Conservation (phyloP, 2,113 vertebrate species). For the Cryptomyrus ogoouensis region DNA sequence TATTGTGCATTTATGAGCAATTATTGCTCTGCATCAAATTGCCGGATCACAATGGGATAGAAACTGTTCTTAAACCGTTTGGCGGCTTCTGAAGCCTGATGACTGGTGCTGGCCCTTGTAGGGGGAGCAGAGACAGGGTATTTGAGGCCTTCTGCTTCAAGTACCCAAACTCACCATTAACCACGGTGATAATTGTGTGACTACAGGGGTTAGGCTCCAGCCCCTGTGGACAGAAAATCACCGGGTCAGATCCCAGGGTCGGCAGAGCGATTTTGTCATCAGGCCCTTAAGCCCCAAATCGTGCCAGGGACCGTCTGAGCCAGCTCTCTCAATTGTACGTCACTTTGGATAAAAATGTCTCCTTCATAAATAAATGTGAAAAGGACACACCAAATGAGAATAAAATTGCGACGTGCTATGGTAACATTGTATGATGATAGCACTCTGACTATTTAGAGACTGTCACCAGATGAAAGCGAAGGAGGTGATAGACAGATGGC, state of each 20-base stretch:
- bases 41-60: neutral
- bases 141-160: neutral
- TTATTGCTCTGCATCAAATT: neutral
- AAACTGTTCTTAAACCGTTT: neutral
- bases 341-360: neutral
- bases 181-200: neutral
- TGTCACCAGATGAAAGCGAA: neutral
- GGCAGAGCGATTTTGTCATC: neutral
- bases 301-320: neutral
- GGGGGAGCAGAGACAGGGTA: neutral
- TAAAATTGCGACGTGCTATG: neutral
- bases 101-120: neutral
- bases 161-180: neutral
- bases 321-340: neutral
- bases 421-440: neutral
- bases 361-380: neutral
- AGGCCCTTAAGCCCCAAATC: neutral
- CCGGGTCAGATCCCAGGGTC: neutral
- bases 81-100: neutral
- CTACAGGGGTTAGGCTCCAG: neutral
- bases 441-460: neutral
- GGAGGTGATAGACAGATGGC: conserved; percentile 1
- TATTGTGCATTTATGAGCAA: neutral
- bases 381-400: neutral
- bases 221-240: neutral